Base-by-base conservation (phyloP, 2,888 invertebrate species). In the Ctenicera cuprea region DNA sequence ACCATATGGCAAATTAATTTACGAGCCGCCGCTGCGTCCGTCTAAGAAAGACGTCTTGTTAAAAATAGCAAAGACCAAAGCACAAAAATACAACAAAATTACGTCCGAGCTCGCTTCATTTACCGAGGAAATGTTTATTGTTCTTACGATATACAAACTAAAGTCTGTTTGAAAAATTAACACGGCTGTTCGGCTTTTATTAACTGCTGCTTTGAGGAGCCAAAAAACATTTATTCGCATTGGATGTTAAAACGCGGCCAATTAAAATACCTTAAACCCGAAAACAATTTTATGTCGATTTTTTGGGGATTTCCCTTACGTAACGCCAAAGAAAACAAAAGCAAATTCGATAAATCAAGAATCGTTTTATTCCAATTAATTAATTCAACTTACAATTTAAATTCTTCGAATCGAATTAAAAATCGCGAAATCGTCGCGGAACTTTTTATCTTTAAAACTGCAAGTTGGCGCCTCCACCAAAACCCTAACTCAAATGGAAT, bases 1-100 rank as follows among this genome's bases (percentile, higher is more conserved):
- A 37, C 54, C 66, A 54, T 66, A 57, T 66, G 66, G 41, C 41
- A 45, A 66, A 66, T 66, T 66, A 66, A 66, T 54, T 63, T 45
- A 63, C 22, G 37, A n/a, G 37, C 0, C 20, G 38, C n/a, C 54
- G n/a, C 14, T 54, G 30, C 22, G 4, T 3, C 8, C 18, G 12
- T 57, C 57, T 37, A 57, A 30, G 57, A 33, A 57, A 16, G 12
- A 57, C 57, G 57, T 57, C 37, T 8, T 8, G 16, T 8, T 57
- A 37, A 57, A 57, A 57, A 57, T 57, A 57, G 14, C 33, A 37
- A 22, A 57, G 30, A 0, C 14, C n/a, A n/a, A n/a, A n/a, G 33
- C 7, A 14, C 1, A 16, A 30, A 57, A 37, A 57, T 37, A 16
- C 14, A 14, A 4, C 11, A 5, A 12, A 61, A 38, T 18, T 12